Base-by-base conservation (phyloP, 1,140 invertebrate species). In the Yoshiicerus persimilis region DNA sequence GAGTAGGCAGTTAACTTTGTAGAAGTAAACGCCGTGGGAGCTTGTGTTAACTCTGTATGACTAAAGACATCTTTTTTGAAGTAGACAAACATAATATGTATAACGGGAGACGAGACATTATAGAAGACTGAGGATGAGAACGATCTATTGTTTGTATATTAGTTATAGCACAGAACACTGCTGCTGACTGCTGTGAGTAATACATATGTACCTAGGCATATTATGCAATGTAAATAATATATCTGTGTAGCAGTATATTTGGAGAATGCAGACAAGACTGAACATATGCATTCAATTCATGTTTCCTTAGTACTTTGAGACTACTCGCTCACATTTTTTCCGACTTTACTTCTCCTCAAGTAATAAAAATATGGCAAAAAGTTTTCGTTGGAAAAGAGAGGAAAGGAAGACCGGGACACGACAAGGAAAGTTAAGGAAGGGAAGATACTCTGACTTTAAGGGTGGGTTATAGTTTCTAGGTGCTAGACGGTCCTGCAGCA, bases 331-430 rank as follows among this genome's bases (percentile, higher is more conserved):
- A 47, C 11, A 47, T 16, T 47, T 47, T 70, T 27, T 80, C 75
- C 30, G 30, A 38, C 23, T 70, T 70, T 30, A 70, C 64, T 70
- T 80, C 75, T 80, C 32, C 30, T 34, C 75, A n/a, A 80, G 75
- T 38, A 80, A 80, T 80, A 80, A 80, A 80, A 80, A 80, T 80
- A 80, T 80, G 32, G 75, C 34, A 20, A 80, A 80, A 80, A 80
- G 30, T 80, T 80, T 80, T 80, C 34, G 20, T 80, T 34, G 75
- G 2, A 32, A 80, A 38, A 80, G 75, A 36, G 34, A 80, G 23
- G 13, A 75, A 80, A 30, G 66, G 30, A 30, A 30, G 66, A 30
- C 20, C 11, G 11, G 20, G 41, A 11, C 41, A 16, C 27, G 30
- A 70, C 66, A 30, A 30, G 66, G 66, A 27, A 70, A 30, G 66